Evolutionary conservation across 35 echinoderm and acorn worm genomes (phyloP).

Genomic region (Lytechinus pictus): DNA sequence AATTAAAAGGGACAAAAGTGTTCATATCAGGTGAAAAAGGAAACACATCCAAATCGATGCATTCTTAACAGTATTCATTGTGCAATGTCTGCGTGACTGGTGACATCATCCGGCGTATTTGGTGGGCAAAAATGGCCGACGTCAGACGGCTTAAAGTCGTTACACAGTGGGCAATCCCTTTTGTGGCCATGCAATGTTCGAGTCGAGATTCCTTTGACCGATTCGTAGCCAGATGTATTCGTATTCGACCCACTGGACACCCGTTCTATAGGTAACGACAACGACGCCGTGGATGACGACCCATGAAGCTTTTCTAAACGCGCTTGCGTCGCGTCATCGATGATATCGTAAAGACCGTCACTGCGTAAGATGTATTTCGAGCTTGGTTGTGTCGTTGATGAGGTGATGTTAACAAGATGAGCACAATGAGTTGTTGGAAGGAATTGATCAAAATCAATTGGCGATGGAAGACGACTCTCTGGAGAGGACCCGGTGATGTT

Average conservation of each 20-base stretch:
- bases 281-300: background rate
- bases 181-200: slow-evolving; percentile 12
- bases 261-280: background rate
- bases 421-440: slow-evolving; percentile 32
- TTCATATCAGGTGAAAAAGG: background rate
- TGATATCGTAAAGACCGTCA: slow-evolving; percentile 13
- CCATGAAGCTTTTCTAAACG: background rate
- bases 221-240: slow-evolving; percentile 8
- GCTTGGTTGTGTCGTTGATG: background rate
- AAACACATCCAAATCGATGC: background rate
- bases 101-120: slow-evolving; percentile 46
- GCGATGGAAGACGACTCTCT: background rate
- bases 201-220: background rate
- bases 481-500: background rate
- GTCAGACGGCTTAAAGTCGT: slow-evolving; percentile 38
- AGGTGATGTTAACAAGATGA: background rate
- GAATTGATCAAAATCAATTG: slow-evolving; percentile 18
- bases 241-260: background rate
- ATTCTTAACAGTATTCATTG: background rate
- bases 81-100: background rate
- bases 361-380: background rate
- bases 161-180: slow-evolving; percentile 53
- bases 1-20: background rate
- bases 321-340: background rate
- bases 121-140: slow-evolving; percentile 67